Conservation (phyloP, 1,140 invertebrate genomes). For the Halesus radiatus region DNA sequence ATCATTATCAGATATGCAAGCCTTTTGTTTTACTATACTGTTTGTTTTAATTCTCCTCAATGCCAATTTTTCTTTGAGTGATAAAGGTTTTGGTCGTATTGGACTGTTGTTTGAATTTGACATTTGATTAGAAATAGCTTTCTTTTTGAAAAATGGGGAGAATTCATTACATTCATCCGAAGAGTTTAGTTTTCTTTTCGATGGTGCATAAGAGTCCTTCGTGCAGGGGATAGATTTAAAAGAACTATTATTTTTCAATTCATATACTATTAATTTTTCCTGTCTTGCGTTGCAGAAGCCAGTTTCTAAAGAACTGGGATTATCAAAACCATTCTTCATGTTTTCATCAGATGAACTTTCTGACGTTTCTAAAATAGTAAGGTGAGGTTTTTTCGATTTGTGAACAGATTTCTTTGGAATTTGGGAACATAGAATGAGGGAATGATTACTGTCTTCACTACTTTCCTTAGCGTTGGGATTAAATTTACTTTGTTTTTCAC, state of each 20-base stretch:
- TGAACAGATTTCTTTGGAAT: conserved; percentile 29
- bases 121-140: conserved; percentile 60
- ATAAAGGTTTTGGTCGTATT: conserved; percentile 13
- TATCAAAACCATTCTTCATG: conserved; percentile 8
- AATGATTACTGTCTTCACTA: conserved; percentile 46
- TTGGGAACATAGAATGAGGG: conserved; percentile 52
- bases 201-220: neutral
- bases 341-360: conserved; percentile 45
- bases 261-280: neutral
- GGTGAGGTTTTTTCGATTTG: conserved; percentile 23
- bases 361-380: conserved; percentile 50
- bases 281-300: too few relatives aligned
- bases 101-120: conserved; percentile 19
- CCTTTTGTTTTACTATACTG: neutral
- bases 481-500: conserved; percentile 12
- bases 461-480: conserved; percentile 10
- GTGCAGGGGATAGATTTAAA: neutral
- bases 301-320: too few relatives aligned
- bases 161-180: conserved; percentile 58
- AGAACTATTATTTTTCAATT: conserved; percentile 3
- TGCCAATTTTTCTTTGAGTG: conserved; percentile 37
- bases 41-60: neutral
- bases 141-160: conserved; percentile 64
- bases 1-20: neutral
- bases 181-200: conserved; percentile 61